Evolutionary conservation across 2,797 vertebrate genomes (phyloP).

Genomic region (Anas acuta): DNA sequence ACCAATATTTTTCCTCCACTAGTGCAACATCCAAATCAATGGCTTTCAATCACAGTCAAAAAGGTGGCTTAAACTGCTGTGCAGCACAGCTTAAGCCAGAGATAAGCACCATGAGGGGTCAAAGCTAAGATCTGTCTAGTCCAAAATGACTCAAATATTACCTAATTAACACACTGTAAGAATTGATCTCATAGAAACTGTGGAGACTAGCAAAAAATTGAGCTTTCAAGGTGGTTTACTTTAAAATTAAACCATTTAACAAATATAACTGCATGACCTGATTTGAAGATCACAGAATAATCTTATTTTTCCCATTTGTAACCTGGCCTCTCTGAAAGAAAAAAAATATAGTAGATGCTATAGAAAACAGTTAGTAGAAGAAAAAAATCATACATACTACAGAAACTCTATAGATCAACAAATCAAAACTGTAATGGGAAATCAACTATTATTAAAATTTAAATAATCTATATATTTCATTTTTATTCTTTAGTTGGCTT

Average conservation of each 20-base stretch:
- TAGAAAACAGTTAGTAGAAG: neutral
- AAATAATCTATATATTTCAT: too few species aligned
- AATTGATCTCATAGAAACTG: neutral
- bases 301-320: neutral
- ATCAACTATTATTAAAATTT: too few species aligned
- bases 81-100: too few species aligned
- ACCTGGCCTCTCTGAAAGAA: neutral
- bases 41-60: neutral
- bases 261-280: neutral
- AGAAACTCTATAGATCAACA: neutral
- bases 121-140: too few species aligned
- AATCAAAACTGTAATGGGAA: too few species aligned
- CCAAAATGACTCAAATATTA: too few species aligned
- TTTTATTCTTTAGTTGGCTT: too few species aligned
- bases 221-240: neutral
- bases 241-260: neutral
- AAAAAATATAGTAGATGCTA: neutral
- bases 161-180: too few species aligned
- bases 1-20: neutral
- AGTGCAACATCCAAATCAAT: neutral
- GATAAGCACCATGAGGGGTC: too few species aligned
- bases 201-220: neutral
- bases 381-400: neutral
- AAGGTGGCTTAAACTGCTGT: too few species aligned
- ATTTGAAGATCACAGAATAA: neutral